Conservation (phyloP, 2,113 vertebrate genomes). For the Macaca fascicularis region DNA sequence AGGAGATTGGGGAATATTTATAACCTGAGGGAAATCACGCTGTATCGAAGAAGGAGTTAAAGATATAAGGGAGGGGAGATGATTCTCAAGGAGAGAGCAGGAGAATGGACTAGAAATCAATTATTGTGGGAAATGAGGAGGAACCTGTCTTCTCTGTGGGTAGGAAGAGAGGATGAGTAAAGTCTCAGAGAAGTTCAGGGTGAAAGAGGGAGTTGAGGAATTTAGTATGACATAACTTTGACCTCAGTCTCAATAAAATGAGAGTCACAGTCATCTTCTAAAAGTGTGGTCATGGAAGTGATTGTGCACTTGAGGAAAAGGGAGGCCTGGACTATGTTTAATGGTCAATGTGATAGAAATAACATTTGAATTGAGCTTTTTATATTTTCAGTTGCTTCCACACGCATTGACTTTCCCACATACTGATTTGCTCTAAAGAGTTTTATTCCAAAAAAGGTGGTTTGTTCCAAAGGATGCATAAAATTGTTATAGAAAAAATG, state of each 20-base stretch:
- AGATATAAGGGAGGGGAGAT: not conserved
- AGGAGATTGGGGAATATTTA: not conserved
- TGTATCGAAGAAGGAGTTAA: not conserved
- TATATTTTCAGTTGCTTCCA: not conserved
- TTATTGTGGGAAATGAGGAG: not conserved
- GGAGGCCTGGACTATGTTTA: not conserved
- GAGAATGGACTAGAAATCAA: not conserved
- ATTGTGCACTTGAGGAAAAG: not conserved
- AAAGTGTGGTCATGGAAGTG: not conserved
- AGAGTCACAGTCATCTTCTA: not conserved
- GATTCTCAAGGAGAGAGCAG: not conserved
- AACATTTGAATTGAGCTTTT: not conserved
- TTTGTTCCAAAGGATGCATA: constrained; percentile 30
- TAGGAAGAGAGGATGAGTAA: not conserved
- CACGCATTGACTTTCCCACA: not conserved
- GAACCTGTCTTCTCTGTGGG: not conserved
- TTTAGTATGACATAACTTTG: not conserved
- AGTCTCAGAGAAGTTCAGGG: not conserved
- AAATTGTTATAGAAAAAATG: constrained; percentile 24
- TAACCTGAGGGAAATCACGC: not conserved
- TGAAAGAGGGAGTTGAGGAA: not conserved
- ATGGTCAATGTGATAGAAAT: not conserved
- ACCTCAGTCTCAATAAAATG: not conserved
- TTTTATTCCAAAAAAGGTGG: constrained; percentile 13
- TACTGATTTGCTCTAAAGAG: constrained; percentile 25